Percentiles rank a stretch among this genome's conserved stretches.
Conservation (phyloP, 1,140 invertebrate genomes). For the Bombus turneri region DNA sequence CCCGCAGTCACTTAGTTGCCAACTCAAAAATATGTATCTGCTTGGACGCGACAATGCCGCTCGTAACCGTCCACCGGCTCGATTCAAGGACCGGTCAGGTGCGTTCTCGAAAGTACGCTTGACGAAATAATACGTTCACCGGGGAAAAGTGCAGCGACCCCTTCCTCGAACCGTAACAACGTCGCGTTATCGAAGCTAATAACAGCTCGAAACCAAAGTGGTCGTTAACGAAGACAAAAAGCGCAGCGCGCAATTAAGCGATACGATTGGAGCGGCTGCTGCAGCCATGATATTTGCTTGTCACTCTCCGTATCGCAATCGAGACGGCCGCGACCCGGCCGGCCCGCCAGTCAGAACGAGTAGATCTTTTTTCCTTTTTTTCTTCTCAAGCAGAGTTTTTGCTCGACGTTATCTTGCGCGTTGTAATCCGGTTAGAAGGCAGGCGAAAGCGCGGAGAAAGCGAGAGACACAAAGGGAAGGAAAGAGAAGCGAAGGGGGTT, state of each 20-base stretch:
- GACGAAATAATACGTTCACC: conserved; percentile 48
- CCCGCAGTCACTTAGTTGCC: too few species aligned
- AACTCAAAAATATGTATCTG: too few species aligned
- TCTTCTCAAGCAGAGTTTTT: background rate
- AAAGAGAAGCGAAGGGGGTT: too few species aligned
- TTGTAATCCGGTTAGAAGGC: background rate
- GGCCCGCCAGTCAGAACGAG: background rate
- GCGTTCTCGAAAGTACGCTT: conserved; percentile 27
- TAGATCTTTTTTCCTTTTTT: background rate
- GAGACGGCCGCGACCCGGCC: background rate
- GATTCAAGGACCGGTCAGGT: conserved; percentile 34
- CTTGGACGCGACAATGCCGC: background rate
- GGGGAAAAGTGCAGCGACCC: conserved; percentile 35
- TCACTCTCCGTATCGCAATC: conserved; percentile 10
- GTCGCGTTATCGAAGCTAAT: conserved; percentile 5
- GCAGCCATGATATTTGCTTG: conserved; percentile 15
- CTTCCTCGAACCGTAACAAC: conserved; percentile 3
- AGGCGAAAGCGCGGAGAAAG: background rate
- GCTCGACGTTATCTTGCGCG: background rate
- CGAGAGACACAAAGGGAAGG: too few species aligned
- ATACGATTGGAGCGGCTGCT: conserved; percentile 7
- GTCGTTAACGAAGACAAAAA: conserved; percentile 41
- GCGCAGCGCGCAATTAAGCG: conserved; percentile 28
- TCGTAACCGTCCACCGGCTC: background rate
- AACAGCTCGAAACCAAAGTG: conserved; percentile 7